These are phyloP conservation scores for Eilema sororculum DNA, from an alignment of 2,888 invertebrate species.

Conservation along the genomic window DNA sequence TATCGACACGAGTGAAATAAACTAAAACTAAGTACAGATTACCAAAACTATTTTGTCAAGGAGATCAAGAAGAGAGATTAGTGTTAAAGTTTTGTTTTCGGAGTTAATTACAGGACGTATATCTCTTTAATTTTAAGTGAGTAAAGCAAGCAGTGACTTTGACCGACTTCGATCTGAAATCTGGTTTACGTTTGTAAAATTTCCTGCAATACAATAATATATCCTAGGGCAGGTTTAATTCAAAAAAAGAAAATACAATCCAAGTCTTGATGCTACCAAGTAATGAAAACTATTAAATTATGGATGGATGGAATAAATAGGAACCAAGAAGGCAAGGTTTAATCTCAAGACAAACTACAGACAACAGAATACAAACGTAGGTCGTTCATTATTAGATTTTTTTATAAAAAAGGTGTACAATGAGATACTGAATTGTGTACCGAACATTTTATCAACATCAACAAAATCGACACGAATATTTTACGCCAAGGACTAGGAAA, in stretches of 20 bases:
- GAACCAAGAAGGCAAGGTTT: not conserved
- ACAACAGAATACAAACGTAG: not conserved
- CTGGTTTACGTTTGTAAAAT: not conserved
- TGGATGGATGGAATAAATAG: not conserved
- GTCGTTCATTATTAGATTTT: not conserved
- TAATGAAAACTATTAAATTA: not conserved
- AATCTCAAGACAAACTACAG: not conserved
- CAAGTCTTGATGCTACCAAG: not conserved
- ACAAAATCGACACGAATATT: slow-evolving; percentile 18
- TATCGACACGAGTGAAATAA: too few species aligned
- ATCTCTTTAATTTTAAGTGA: too few species aligned
- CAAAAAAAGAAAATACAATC: not conserved
- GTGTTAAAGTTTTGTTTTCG: too few species aligned
- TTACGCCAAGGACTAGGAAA: slow-evolving; percentile 40
- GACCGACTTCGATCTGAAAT: too few species aligned
- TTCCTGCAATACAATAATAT: not conserved
- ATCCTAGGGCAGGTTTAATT: not conserved
- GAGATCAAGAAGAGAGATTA: too few species aligned
- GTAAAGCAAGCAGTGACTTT: too few species aligned
- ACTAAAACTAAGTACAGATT: too few species aligned
- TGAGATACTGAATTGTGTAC: not conserved
- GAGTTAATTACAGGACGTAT: too few species aligned
- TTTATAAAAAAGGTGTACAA: not conserved
- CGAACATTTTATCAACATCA: not conserved
- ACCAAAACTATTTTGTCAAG: too few species aligned